Conservation (phyloP, 2,888 invertebrate genomes). For the Didymodactylos carnosus region DNA sequence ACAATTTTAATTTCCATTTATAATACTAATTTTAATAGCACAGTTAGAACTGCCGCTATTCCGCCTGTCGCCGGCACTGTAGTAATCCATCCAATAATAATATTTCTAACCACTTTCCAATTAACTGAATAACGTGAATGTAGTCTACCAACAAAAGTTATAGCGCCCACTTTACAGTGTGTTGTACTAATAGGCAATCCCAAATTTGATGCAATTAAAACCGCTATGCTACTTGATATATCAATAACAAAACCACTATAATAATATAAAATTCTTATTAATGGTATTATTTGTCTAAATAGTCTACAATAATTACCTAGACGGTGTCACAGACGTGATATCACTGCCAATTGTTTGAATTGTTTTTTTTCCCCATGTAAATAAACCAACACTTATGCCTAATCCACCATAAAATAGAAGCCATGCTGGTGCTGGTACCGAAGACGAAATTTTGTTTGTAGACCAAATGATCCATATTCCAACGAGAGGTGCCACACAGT, state of each 20-base stretch:
- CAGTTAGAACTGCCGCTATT: conserved; percentile 42
- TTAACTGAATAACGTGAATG: conserved; percentile 33
- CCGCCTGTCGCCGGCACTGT: conserved; percentile 76
- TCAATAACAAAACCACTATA: conserved; percentile 71
- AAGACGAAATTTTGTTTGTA: conserved; percentile 56
- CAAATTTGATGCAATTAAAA: conserved; percentile 73
- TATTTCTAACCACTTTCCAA: conserved; percentile 50
- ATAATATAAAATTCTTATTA: too few species aligned
- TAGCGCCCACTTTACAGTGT: conserved; percentile 88
- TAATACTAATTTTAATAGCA: too few species aligned
- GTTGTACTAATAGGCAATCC: conserved; percentile 89
- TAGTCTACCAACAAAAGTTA: conserved; percentile 42
- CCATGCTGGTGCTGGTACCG: conserved; percentile 67
- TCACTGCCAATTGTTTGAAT: conserved; percentile 89
- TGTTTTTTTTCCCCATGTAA: conserved; percentile 79
- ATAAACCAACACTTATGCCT: conserved; percentile 78
- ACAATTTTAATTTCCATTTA: too few species aligned
- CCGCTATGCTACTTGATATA: conserved; percentile 75
- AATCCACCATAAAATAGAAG: conserved; percentile 79
- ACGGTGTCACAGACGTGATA: conserved; percentile 80
- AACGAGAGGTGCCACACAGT: conserved; percentile 67
- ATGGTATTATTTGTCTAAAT: conserved; percentile 1
- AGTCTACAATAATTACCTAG: conserved; percentile 52
- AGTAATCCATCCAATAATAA: conserved; percentile 87
- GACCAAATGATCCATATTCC: conserved; percentile 84